These are phyloP conservation scores for Mormyrus iriodes DNA, from an alignment of 2,113 vertebrate species.

Conservation along the genomic window DNA sequence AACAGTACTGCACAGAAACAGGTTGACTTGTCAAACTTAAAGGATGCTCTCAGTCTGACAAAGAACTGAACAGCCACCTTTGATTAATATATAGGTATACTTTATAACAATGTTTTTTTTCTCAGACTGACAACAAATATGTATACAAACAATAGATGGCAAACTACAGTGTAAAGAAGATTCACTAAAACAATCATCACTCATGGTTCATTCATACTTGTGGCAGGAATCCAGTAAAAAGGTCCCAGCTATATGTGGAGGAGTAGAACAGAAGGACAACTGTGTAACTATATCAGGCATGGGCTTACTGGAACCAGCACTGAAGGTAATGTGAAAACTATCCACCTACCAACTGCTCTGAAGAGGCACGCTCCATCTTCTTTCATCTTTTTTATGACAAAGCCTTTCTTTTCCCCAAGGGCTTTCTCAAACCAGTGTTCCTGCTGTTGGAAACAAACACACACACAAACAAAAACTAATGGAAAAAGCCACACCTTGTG, in stretches of 20 bases:
- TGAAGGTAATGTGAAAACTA: not conserved
- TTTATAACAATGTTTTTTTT: not conserved
- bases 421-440: constrained; percentile 90
- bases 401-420: constrained; percentile 85
- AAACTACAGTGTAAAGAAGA: not conserved
- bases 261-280: not conserved
- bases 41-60: not conserved
- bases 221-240: not conserved
- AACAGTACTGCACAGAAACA: not conserved
- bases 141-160: not conserved
- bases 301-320: not conserved
- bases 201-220: not conserved
- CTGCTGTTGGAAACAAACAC: constrained; percentile 61
- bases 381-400: constrained; percentile 94
- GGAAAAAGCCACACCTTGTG: not conserved
- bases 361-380: constrained; percentile 90
- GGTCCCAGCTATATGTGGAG: not conserved
- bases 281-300: not conserved
- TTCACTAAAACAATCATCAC: not conserved
- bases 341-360: constrained; percentile 80
- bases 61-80: not conserved
- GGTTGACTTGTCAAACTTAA: not conserved
- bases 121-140: not conserved
- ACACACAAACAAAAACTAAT: not conserved
- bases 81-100: not conserved